Base-by-base conservation (phyloP, 2,113 vertebrate genomes). In the Origma solitaria region DNA sequence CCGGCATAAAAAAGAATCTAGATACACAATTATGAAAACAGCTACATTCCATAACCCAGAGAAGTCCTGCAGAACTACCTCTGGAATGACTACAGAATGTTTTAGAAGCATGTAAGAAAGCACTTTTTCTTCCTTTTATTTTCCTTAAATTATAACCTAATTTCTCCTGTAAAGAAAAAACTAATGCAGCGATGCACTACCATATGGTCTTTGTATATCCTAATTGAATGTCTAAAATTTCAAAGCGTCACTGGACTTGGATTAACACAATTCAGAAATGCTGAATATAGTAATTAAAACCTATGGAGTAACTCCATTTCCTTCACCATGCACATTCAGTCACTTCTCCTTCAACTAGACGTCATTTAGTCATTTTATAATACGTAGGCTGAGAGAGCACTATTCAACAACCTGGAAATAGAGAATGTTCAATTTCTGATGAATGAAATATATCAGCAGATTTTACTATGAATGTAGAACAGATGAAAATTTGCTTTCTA, bases 141-240 rank as follows among this genome's bases (percentile, higher is more conserved):
- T 82, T 53, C 23, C 47, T 65, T 58, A 61, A 44, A 60, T 42
- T 90, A 25, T 47, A 70, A 69, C 22, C 17, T 31, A 9, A 61
- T 70, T 66, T 45, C 65, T 66, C 38, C 50, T 62, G 4, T 35
- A 71, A 70, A 66, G 21, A 38, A 38, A 65, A 69, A 83, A 31
- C 2, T 6, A 70, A 17, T 23, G 30, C 25, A 87, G 42, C 0
- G 0, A 53, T 20, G 13, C 10, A 51, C 12, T 81, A 69, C 35
- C 15, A 60, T 72, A 61, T 4, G 3, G 13, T 25, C 56, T 56
- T 15, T 10, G 8, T 23, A 4, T 30, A 40, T 30, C 50, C 33
- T 51, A 75, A 15, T 1, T 47, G 35, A 62, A 79, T 35, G 87
- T 75, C 53, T 88, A 51, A 84, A 91, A 87, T 82, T 66, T 56